Evolutionary conservation across 1,140 invertebrate genomes (phyloP).

Genomic region (Cherax quadricarinatus): DNA sequence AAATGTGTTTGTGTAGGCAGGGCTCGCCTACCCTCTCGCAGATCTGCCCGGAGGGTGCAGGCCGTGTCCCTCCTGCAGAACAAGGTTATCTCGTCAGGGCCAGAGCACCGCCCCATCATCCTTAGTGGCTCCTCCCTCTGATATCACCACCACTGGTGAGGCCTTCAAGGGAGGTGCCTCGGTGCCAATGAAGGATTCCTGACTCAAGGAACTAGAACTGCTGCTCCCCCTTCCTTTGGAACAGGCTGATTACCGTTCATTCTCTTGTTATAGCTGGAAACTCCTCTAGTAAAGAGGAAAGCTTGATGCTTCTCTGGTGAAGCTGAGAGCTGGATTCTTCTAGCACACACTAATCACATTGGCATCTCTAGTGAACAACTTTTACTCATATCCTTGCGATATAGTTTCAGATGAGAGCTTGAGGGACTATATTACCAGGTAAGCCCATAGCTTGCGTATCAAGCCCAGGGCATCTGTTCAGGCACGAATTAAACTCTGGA

Average conservation of each 20-base stretch:
- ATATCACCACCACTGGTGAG: background rate
- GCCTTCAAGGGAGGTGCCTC: background rate
- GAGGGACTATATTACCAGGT: background rate
- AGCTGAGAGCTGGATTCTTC: background rate
- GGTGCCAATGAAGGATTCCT: too few species aligned
- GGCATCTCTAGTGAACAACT: background rate
- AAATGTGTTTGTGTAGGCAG: background rate
- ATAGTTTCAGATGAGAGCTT: background rate
- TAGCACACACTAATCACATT: background rate
- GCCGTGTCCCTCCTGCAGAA: background rate
- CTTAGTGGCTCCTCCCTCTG: background rate
- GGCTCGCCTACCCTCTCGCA: background rate
- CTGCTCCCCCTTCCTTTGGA: too few species aligned
- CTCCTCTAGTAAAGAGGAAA: too few species aligned
- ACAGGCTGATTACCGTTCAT: too few species aligned
- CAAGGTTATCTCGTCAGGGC: constrained; percentile 1
- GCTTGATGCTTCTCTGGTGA: background rate
- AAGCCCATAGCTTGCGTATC: background rate
- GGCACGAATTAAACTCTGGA: too few species aligned
- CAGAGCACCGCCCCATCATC: background rate
- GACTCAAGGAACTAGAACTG: too few species aligned
- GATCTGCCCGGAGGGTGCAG: background rate
- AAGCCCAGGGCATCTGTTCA: too few species aligned
- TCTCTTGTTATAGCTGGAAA: too few species aligned
- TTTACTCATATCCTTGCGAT: background rate